These are phyloP conservation scores for Phasianus colchicus DNA, from an alignment of 2,113 vertebrate species.

Conservation along the genomic window DNA sequence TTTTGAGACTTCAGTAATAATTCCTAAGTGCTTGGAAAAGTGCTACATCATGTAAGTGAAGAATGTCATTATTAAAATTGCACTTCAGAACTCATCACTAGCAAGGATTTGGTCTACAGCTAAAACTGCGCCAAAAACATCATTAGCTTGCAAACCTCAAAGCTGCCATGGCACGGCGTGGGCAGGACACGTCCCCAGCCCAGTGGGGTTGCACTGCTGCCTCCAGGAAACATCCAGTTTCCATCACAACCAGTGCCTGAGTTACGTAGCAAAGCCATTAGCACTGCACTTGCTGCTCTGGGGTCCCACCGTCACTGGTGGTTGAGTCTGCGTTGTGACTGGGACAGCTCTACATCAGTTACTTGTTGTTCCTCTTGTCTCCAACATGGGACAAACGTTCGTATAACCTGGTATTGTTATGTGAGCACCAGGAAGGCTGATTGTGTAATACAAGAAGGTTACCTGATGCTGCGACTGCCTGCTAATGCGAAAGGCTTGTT, in stretches of 20 bases:
- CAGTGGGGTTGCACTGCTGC: accelerated
- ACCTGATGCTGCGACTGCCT: not conserved
- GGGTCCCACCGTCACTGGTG: not conserved
- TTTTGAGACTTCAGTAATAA: conserved; percentile 59
- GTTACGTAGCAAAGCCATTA: not conserved
- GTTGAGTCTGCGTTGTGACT: no score
- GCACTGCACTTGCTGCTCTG: not conserved
- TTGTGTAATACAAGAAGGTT: not conserved
- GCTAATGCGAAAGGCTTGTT: conserved; percentile 51
- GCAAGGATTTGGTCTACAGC: conserved; percentile 19
- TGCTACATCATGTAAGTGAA: conserved; percentile 43
- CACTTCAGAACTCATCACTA: conserved; percentile 50
- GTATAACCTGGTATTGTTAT: not conserved
- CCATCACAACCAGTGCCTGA: not conserved
- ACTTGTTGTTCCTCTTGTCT: not conserved
- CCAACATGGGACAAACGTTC: not conserved
- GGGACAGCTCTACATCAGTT: not conserved
- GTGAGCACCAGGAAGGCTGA: not conserved
- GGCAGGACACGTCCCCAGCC: not conserved
- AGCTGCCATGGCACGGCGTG: not conserved
- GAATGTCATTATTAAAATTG: conserved; percentile 61
- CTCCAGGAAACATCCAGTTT: not conserved
- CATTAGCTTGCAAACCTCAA: conserved; percentile 24
- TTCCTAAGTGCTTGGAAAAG: conserved; percentile 52
- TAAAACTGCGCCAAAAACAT: not conserved